These are phyloP conservation scores for Alosa sapidissima DNA, from an alignment of 2,797 vertebrate species.

Conservation along the genomic window DNA sequence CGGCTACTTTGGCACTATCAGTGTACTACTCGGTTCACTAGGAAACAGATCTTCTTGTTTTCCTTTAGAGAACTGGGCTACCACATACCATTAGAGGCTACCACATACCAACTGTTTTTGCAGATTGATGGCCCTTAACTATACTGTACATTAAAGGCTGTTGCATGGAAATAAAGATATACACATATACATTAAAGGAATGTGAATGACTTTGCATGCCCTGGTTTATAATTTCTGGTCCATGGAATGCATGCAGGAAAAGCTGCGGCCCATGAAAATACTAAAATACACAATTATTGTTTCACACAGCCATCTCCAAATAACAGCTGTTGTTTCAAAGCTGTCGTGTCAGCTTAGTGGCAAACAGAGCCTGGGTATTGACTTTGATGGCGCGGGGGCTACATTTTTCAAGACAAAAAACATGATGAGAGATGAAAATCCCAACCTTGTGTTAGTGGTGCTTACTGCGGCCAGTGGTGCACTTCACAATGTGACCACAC, in stretches of 20 bases:
- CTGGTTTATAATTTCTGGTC: neutral
- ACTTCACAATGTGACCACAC: conserved; percentile 10
- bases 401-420: neutral
- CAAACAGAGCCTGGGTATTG: neutral
- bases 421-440: neutral
- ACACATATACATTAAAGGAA: neutral
- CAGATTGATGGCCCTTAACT: no score
- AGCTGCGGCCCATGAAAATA: neutral
- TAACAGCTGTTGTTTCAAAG: neutral
- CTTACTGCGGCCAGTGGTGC: neutral
- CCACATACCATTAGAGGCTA: no score
- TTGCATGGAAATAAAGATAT: no score
- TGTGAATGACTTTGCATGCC: neutral
- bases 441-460: neutral
- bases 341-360: neutral
- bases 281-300: neutral
- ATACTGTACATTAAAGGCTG: no score
- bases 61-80: no score
- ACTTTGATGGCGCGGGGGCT: neutral
- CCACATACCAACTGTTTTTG: no score
- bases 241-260: no score
- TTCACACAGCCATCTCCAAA: neutral
- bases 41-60: no score
- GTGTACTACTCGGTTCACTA: no score
- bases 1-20: no score